phyloP scores from a whole-genome alignment of 1,140 invertebrate genomes.

The Meloidogyne exigua region DNA sequence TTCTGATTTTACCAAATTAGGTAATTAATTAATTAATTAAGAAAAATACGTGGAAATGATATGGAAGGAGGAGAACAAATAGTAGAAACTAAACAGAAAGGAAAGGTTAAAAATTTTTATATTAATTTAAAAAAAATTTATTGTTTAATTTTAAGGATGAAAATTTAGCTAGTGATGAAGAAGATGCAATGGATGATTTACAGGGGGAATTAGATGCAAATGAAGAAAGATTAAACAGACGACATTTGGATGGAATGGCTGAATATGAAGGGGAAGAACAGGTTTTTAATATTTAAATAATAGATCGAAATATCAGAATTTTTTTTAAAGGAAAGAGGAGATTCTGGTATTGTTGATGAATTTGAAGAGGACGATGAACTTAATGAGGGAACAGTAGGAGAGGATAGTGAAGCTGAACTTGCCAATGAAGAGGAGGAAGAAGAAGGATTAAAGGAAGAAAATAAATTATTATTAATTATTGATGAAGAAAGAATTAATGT shows the following conservation, averaged over 20 bases:
- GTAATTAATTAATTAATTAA: conserved; percentile 17
- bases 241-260: conserved; percentile 67
- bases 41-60: conserved; percentile 35
- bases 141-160: conserved; percentile 43
- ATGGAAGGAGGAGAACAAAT: conserved; percentile 27
- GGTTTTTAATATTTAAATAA: neutral
- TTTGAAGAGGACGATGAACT: conserved; percentile 13
- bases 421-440: conserved; percentile 35
- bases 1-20: neutral
- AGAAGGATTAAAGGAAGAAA: neutral
- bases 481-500: neutral
- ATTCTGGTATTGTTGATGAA: conserved; percentile 32
- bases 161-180: conserved; percentile 60
- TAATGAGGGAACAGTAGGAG: conserved; percentile 65
- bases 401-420: conserved; percentile 71
- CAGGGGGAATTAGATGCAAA: conserved; percentile 58
- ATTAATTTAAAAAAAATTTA: neutral
- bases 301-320: no score
- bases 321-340: conserved; percentile 59
- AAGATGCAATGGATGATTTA: conserved; percentile 61
- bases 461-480: neutral
- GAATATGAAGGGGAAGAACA: conserved; percentile 70
- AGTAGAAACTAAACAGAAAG: conserved; percentile 15
- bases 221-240: conserved; percentile 50
- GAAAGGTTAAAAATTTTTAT: neutral